Conservation (phyloP, 1,140 invertebrate species). For the Plutomurus gul region DNA sequence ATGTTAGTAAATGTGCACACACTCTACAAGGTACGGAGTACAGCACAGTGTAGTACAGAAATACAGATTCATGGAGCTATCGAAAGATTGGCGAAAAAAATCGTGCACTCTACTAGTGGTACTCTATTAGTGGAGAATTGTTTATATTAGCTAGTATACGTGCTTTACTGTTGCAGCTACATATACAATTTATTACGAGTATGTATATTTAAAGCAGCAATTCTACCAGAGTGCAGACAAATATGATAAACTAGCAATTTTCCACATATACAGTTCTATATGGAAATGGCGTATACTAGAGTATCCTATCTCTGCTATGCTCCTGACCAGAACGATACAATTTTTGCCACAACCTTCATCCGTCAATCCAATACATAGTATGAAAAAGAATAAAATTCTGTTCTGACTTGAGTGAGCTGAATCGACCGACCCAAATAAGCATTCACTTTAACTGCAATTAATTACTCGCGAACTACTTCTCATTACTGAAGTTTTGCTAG, state of each 20-base stretch:
- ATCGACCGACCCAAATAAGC: slow-evolving; percentile 30
- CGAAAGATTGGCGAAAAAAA: neutral
- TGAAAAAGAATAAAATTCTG: slow-evolving; percentile 22
- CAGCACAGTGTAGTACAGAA: neutral
- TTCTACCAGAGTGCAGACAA: neutral
- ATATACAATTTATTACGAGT: neutral
- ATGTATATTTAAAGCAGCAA: neutral
- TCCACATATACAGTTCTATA: neutral
- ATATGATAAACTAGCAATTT: too few species aligned
- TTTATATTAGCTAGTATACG: neutral
- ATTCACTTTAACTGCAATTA: slow-evolving; percentile 30
- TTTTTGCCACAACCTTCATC: slow-evolving; percentile 33
- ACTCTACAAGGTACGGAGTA: neutral
- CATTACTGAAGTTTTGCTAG: neutral
- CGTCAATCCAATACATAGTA: slow-evolving; percentile 18
- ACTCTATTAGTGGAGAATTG: neutral
- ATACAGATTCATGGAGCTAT: neutral
- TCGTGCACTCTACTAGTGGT: neutral
- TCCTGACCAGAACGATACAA: slow-evolving; percentile 33
- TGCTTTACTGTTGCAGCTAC: neutral
- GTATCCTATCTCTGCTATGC: neutral
- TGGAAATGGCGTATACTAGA: neutral
- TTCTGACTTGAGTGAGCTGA: slow-evolving; percentile 21
- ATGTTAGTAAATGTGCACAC: too few species aligned
- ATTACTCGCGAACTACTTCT: slow-evolving; percentile 19